These are phyloP conservation scores for Catharus fuscescens DNA, from an alignment of 2,113 vertebrate species.

Conservation along the genomic window DNA sequence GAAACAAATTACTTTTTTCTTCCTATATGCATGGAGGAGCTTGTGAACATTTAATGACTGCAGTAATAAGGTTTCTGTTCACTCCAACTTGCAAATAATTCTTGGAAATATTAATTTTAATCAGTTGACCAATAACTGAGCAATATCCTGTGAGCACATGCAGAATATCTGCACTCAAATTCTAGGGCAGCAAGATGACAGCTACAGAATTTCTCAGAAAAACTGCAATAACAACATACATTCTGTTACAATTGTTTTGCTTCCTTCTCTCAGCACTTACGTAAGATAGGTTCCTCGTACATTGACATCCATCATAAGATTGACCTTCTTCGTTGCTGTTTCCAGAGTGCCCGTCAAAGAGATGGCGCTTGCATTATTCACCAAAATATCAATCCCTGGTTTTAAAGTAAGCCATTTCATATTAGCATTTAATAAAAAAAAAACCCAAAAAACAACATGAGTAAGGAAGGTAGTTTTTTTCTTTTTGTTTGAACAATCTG, in stretches of 20 bases:
- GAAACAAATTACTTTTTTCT: not conserved
- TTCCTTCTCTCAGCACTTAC: slow-evolving; percentile 73
- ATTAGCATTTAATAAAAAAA: slow-evolving; percentile 25
- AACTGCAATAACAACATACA: not conserved
- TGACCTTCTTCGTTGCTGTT: slow-evolving; percentile 91
- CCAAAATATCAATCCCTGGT: slow-evolving; percentile 93
- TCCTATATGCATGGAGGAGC: not conserved
- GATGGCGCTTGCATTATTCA: slow-evolving; percentile 98
- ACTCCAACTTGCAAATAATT: not conserved
- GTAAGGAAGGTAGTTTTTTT: not conserved
- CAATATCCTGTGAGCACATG: not conserved
- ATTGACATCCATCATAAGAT: slow-evolving; percentile 95
- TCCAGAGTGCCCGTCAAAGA: slow-evolving; percentile 92
- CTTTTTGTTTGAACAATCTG: not conserved
- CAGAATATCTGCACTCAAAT: not conserved
- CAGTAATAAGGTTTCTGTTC: not conserved
- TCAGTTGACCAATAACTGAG: not conserved
- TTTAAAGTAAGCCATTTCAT: slow-evolving; percentile 58
- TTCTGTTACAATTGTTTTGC: not conserved
- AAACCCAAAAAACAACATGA: rapidly evolving
- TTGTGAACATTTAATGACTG: not conserved
- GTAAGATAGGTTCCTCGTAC: slow-evolving; percentile 94
- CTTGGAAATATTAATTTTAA: not conserved
- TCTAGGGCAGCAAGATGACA: not conserved
- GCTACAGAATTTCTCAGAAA: not conserved